phyloP scores from a whole-genome alignment of 2,113 vertebrate genomes.

The Otis tarda region DNA sequence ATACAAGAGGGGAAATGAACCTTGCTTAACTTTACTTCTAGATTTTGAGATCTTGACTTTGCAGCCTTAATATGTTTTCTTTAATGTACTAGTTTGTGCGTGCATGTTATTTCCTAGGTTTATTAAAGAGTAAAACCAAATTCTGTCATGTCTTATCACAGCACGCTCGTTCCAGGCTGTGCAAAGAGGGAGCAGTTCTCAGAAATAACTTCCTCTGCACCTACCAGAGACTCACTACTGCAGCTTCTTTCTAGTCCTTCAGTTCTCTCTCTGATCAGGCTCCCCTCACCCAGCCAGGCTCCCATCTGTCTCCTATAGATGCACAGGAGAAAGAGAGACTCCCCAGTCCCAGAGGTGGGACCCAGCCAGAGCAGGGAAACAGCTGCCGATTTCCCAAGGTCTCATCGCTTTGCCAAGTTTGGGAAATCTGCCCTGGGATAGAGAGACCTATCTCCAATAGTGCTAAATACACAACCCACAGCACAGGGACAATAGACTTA shows the following conservation, averaged over 20 bases:
- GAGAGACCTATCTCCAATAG: neutral
- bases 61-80: neutral
- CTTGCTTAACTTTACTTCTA: neutral
- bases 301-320: neutral
- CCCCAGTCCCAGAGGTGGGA: neutral
- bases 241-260: neutral
- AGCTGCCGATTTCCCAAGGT: neutral
- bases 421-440: neutral
- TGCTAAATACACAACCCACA: neutral
- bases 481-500: neutral
- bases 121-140: neutral
- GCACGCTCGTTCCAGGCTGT: neutral
- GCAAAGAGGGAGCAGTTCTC: neutral
- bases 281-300: neutral
- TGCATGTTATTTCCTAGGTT: neutral
- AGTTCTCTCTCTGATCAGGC: neutral
- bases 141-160: neutral
- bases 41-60: neutral
- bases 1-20: conserved; percentile 31
- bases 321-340: neutral
- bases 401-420: neutral
- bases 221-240: neutral
- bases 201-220: neutral
- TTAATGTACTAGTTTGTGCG: neutral
- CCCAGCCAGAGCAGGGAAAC: neutral